phyloP scores from a whole-genome alignment of 1,140 invertebrate genomes.

The Drosophila rufa region DNA sequence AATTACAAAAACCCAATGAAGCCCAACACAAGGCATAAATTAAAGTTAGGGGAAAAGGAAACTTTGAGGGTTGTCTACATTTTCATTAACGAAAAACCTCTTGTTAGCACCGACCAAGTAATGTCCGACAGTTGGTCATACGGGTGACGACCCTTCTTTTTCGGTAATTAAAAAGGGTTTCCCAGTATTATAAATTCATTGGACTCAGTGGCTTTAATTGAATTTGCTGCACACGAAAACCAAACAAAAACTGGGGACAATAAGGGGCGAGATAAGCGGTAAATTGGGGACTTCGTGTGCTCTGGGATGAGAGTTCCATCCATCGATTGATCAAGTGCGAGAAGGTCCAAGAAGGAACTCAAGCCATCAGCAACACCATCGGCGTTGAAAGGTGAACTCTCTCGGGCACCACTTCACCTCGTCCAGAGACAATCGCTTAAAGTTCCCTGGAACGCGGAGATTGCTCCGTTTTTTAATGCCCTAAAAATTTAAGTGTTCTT shows the following conservation, averaged over 20 bases:
- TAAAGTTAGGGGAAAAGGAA: constrained; percentile 20
- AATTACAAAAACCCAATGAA: constrained; percentile 51
- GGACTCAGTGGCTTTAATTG: constrained; percentile 67
- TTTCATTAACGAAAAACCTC: constrained; percentile 62
- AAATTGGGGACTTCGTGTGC: constrained; percentile 50
- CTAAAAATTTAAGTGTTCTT: not conserved
- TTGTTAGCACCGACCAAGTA: constrained; percentile 26
- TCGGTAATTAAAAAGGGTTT: constrained; percentile 57
- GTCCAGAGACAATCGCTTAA: constrained; percentile 34
- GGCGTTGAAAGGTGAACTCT: constrained; percentile 71
- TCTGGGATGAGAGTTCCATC: constrained; percentile 13
- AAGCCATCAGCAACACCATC: constrained; percentile 75
- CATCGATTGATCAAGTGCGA: constrained; percentile 64
- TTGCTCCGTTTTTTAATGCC: constrained; percentile 17
- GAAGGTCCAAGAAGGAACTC: constrained; percentile 7
- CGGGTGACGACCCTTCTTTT: constrained; percentile 38
- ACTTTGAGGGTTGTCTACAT: constrained; percentile 46
- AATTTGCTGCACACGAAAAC: constrained; percentile 69
- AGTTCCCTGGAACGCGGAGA: constrained; percentile 66
- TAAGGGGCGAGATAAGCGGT: constrained; percentile 60
- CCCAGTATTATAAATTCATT: constrained; percentile 31
- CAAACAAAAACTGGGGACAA: constrained; percentile 42
- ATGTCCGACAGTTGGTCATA: constrained; percentile 62
- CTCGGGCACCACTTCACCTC: constrained; percentile 23
- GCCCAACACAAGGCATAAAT: constrained; percentile 69